Conservation (phyloP, 2,888 invertebrate genomes). For the Cephus pulcher region DNA sequence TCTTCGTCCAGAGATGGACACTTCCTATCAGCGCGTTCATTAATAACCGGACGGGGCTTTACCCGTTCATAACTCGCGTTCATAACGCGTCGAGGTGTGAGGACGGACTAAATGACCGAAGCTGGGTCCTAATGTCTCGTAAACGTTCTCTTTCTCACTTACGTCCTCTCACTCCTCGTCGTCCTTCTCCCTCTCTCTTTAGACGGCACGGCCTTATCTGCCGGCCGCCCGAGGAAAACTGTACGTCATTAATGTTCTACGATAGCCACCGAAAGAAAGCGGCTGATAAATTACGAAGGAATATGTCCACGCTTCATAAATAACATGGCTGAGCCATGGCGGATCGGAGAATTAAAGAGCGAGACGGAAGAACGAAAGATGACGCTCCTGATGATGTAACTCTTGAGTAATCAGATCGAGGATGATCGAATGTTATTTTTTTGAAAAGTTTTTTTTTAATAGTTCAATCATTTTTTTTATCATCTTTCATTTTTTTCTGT, state of each 20-base stretch:
- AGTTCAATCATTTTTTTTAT: background rate
- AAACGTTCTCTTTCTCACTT: slow-evolving; percentile 32
- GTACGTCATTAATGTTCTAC: slow-evolving; percentile 37
- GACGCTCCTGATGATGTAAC: background rate
- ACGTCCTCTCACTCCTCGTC: slow-evolving; percentile 12
- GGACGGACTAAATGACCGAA: slow-evolving; percentile 50
- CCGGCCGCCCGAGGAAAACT: slow-evolving; percentile 35
- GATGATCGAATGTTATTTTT: background rate
- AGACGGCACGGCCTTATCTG: slow-evolving; percentile 42
- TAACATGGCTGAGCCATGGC: background rate
- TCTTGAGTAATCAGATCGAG: background rate
- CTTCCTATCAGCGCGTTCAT: slow-evolving; percentile 61
- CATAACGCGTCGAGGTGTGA: slow-evolving; percentile 33
- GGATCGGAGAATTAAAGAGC: background rate
- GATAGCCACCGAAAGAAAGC: slow-evolving; percentile 39
- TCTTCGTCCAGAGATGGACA: slow-evolving; percentile 59
- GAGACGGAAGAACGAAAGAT: background rate
- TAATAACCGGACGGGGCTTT: slow-evolving; percentile 55
- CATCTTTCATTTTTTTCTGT: background rate
- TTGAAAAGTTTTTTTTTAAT: background rate
- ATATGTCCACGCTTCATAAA: slow-evolving; percentile 12
- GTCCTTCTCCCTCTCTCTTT: slow-evolving; percentile 18
- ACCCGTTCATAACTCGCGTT: slow-evolving; percentile 31
- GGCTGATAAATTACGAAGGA: slow-evolving; percentile 32
- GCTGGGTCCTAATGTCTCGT: slow-evolving; percentile 42